A percentile compares a stretch with the other conserved stretches of the same genome.
phyloP scores from a whole-genome alignment of 2,888 invertebrate genomes.

The Cephus runcator region DNA sequence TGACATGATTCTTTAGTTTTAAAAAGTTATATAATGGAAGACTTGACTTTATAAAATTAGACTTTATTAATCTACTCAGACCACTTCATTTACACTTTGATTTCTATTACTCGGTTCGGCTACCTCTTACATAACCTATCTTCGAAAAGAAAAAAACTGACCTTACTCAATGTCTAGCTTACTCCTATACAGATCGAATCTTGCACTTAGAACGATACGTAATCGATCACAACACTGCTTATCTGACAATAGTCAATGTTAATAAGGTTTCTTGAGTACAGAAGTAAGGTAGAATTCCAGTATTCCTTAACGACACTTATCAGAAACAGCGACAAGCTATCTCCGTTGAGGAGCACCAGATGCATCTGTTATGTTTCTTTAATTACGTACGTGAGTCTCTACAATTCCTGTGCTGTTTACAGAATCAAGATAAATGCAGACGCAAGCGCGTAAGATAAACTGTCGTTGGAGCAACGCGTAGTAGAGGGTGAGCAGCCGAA shows the following conservation, averaged over 20 bases:
- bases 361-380: neutral
- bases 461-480: neutral
- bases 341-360: neutral
- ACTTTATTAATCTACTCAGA: neutral
- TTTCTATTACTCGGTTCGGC: neutral
- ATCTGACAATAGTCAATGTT: neutral
- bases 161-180: neutral
- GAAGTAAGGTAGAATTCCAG: neutral
- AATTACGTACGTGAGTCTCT: neutral
- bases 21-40: neutral
- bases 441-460: neutral
- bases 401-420: neutral
- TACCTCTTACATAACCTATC: neutral
- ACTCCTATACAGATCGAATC: neutral
- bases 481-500: neutral
- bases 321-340: neutral
- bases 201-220: neutral
- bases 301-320: neutral
- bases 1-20: neutral
- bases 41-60: neutral
- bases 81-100: neutral
- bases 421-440: neutral
- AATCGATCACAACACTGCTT: neutral
- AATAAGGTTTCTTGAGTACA: neutral
- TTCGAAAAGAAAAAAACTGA: neutral